These are phyloP conservation scores for Notoglanidium macrostoma DNA, from an alignment of 2,797 vertebrate genomes.

Conservation along the genomic window DNA sequence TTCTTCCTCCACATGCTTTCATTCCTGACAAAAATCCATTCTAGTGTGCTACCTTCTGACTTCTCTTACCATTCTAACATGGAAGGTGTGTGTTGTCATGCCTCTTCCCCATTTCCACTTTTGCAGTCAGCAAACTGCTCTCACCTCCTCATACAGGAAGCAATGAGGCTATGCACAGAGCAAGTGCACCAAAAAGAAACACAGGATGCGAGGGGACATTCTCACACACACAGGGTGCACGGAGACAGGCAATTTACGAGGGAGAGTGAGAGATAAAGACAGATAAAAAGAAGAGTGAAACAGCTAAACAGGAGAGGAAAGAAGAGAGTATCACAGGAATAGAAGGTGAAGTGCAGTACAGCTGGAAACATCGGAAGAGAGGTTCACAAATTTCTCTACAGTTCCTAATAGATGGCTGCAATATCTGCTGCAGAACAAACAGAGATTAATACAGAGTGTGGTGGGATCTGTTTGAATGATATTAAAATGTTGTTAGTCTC, in stretches of 20 bases:
- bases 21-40: slow-evolving; percentile 56
- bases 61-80: slow-evolving; percentile 29
- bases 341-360: slow-evolving; percentile 52
- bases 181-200: slow-evolving; percentile 45
- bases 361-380: slow-evolving; percentile 40
- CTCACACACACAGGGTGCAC: slow-evolving; percentile 36
- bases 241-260: slow-evolving; percentile 39
- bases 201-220: neutral
- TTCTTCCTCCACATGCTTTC: slow-evolving; percentile 45
- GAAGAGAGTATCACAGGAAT: slow-evolving; percentile 36
- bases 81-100: slow-evolving; percentile 65
- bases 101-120: slow-evolving; percentile 48
- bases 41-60: slow-evolving; percentile 57
- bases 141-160: slow-evolving; percentile 49
- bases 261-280: slow-evolving; percentile 5
- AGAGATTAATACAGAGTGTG: slow-evolving; percentile 61
- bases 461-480: slow-evolving; percentile 39
- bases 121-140: slow-evolving; percentile 40
- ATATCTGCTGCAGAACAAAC: slow-evolving; percentile 58
- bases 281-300: neutral
- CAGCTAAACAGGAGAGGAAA: slow-evolving; percentile 23
- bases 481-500: slow-evolving; percentile 48
- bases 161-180: slow-evolving; percentile 54
- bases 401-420: slow-evolving; percentile 46
- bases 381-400: slow-evolving; percentile 41